Conservation (phyloP, 2,797 vertebrate species). For the Tiaroga cobitis region DNA sequence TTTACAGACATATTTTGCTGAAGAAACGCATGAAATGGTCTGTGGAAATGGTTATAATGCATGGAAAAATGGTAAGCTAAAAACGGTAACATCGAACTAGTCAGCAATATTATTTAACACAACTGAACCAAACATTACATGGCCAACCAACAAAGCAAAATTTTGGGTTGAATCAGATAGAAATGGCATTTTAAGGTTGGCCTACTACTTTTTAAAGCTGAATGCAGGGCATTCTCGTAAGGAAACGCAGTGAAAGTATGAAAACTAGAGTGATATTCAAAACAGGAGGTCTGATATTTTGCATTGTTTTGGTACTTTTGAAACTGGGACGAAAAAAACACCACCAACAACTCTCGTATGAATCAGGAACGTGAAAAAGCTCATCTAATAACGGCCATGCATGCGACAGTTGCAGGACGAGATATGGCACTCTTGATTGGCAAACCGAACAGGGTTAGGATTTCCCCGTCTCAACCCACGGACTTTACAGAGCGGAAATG, state of each 20-base stretch:
- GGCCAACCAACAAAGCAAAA: neutral
- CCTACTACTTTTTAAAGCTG: neutral
- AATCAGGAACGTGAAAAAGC: constrained; percentile 1
- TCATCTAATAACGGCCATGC: constrained; percentile 12
- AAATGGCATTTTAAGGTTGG: neutral
- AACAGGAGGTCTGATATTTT: neutral
- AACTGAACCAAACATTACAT: neutral
- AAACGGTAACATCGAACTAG: too few species aligned
- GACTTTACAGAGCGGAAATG: constrained; percentile 72
- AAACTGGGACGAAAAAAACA: neutral
- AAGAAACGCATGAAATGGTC: neutral
- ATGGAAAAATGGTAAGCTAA: too few species aligned
- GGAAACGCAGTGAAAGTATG: neutral
- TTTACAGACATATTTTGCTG: neutral
- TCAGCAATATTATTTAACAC: neutral
- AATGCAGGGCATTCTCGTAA: too few species aligned
- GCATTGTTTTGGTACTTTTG: neutral
- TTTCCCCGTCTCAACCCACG: constrained; percentile 67
- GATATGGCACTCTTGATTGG: constrained; percentile 49
- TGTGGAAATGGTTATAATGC: neutral
- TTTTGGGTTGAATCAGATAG: neutral
- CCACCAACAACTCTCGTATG: neutral
- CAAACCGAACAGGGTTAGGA: constrained; percentile 58
- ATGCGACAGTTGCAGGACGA: constrained; percentile 31
- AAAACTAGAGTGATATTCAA: neutral